These are phyloP conservation scores for Amphiprion ocellaris DNA, from an alignment of 2,113 vertebrate genomes.

Conservation along the genomic window DNA sequence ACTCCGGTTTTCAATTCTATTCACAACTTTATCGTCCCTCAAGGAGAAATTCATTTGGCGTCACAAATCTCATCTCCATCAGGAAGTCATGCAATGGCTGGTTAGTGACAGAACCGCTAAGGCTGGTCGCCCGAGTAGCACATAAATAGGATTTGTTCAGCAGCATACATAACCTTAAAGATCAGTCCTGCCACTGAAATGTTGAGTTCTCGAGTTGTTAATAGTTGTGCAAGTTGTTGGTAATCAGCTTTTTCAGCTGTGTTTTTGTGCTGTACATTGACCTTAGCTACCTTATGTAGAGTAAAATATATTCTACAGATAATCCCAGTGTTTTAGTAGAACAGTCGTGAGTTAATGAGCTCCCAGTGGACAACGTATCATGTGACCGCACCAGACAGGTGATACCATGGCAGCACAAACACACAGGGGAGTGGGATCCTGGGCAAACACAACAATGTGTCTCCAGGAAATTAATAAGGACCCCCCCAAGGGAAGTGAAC, in stretches of 20 bases:
- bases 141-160: slow-evolving; percentile 59
- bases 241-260: not conserved
- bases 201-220: not conserved
- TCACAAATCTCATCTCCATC: slow-evolving; percentile 81
- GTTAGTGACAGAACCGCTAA: slow-evolving; percentile 70
- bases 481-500: slow-evolving; percentile 7
- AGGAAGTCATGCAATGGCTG: slow-evolving; percentile 72
- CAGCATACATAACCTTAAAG: slow-evolving; percentile 22
- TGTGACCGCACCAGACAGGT: slow-evolving; percentile 76
- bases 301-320: slow-evolving; percentile 29
- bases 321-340: slow-evolving; percentile 59
- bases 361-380: slow-evolving; percentile 73
- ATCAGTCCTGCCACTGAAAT: slow-evolving; percentile 8
- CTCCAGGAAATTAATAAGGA: slow-evolving; percentile 65
- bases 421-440: slow-evolving; percentile 61
- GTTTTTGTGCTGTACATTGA: not conserved
- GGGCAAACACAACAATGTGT: slow-evolving; percentile 66
- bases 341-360: slow-evolving; percentile 75
- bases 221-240: slow-evolving; percentile 1
- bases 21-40: slow-evolving; percentile 81
- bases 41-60: slow-evolving; percentile 78
- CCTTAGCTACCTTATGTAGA: not conserved
- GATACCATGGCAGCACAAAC: slow-evolving; percentile 71
- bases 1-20: slow-evolving; percentile 77
- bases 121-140: slow-evolving; percentile 42